These are phyloP conservation scores for Cantharis flavilabris DNA, from an alignment of 2,888 invertebrate genomes.

Conservation along the genomic window DNA sequence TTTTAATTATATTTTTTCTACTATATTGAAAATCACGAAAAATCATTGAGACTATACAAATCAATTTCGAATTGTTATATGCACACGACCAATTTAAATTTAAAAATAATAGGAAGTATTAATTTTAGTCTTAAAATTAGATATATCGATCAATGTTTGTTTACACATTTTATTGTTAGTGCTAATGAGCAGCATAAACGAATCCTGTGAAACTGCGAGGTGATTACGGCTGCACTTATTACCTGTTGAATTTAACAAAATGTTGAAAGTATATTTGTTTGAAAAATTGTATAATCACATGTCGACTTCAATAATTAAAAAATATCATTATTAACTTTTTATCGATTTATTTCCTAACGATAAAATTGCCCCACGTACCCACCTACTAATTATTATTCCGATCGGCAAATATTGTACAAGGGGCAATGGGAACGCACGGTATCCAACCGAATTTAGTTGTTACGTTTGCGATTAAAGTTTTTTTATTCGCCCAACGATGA, in stretches of 20 bases:
- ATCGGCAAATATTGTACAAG: neutral
- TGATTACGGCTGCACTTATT: slow-evolving; percentile 21
- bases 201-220: slow-evolving; percentile 24
- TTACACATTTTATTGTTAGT: slow-evolving; percentile 7
- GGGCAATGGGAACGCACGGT: neutral
- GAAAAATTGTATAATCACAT: slow-evolving; percentile 23
- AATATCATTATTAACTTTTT: slow-evolving; percentile 6
- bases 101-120: slow-evolving; percentile 27
- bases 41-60: slow-evolving; percentile 24
- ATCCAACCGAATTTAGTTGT: neutral
- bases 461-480: too few relatives aligned
- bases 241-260: slow-evolving; percentile 16
- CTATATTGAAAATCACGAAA: slow-evolving; percentile 5
- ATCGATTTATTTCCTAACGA: neutral
- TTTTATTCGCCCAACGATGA: neutral
- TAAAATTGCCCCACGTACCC: neutral
- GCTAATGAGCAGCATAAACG: slow-evolving; percentile 10
- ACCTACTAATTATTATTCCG: neutral
- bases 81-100: slow-evolving; percentile 39
- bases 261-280: slow-evolving; percentile 22
- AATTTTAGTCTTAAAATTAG: slow-evolving; percentile 25
- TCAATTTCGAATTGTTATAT: slow-evolving; percentile 40
- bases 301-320: slow-evolving; percentile 25
- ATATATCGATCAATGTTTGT: slow-evolving; percentile 10
- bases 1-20: slow-evolving; percentile 9